phyloP scores from a whole-genome alignment of 2,797 vertebrate genomes.

The Argya squamiceps region DNA sequence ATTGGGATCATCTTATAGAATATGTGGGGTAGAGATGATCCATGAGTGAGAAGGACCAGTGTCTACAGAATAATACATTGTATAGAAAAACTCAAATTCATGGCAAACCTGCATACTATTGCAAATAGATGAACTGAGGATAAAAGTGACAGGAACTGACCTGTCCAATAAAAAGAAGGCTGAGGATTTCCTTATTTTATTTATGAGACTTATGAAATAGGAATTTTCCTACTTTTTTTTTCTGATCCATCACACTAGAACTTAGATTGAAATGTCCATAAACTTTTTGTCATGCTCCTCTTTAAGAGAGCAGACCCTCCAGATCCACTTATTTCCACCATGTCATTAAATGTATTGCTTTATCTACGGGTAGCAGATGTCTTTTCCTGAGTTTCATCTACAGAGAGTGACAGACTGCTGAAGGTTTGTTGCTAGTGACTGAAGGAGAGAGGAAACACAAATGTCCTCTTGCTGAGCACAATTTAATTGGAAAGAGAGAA shows the following conservation, averaged over 20 bases:
- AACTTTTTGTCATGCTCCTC: background rate
- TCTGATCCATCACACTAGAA: background rate
- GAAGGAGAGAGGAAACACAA: background rate
- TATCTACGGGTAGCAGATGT: background rate
- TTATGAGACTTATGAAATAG: background rate
- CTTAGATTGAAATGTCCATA: background rate
- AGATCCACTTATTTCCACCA: background rate
- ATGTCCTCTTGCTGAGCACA: background rate
- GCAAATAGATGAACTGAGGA: background rate
- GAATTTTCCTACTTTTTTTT: background rate
- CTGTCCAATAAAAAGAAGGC: background rate
- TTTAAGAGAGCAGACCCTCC: background rate
- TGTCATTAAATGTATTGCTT: background rate
- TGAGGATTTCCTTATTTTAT: background rate
- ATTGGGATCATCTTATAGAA: background rate
- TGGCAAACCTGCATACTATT: background rate
- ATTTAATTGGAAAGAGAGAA: background rate
- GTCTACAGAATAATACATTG: accelerated
- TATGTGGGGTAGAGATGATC: background rate
- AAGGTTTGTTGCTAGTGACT: background rate
- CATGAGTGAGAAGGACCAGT: accelerated
- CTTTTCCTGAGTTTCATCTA: background rate
- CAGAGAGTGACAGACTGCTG: background rate
- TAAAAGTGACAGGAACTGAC: background rate
- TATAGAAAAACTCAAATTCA: background rate